A percentile compares a stretch with the other conserved stretches of the same genome.
phyloP scores from a whole-genome alignment of 2,113 vertebrate genomes.

The Axis porcinus region DNA sequence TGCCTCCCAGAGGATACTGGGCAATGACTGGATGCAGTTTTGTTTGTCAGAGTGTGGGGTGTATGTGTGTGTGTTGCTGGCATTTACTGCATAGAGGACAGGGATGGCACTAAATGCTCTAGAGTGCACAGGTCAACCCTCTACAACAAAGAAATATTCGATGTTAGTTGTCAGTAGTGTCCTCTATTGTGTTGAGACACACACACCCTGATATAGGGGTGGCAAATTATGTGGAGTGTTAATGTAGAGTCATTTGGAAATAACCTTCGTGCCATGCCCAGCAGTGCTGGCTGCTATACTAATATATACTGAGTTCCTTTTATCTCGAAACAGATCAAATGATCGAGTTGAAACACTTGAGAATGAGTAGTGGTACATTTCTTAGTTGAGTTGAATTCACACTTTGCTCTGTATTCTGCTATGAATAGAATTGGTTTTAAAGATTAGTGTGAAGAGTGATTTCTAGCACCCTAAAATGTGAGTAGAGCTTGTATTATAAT shows the following conservation, averaged over 20 bases:
- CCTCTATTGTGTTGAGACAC: background rate
- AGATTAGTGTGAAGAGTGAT: background rate
- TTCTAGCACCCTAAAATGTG: background rate
- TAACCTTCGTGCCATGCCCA: background rate
- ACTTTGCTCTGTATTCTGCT: background rate
- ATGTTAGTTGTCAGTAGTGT: background rate
- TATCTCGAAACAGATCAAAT: background rate
- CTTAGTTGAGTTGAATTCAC: background rate
- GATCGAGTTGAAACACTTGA: background rate
- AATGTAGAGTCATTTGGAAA: background rate
- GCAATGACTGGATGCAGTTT: background rate
- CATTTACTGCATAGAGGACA: background rate
- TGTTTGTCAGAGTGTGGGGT: background rate
- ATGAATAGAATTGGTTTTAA: background rate
- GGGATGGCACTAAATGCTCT: background rate
- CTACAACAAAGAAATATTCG: background rate
- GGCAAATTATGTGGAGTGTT: background rate
- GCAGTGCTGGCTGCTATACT: background rate
- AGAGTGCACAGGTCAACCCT: background rate
- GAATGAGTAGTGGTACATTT: background rate
- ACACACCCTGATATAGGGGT: background rate
- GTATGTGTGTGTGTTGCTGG: background rate
- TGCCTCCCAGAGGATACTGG: background rate
- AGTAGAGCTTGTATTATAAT: background rate
- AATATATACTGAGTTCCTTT: background rate